Base-by-base conservation (phyloP, 2,888 invertebrate species). In the Cosmia trapezina region DNA sequence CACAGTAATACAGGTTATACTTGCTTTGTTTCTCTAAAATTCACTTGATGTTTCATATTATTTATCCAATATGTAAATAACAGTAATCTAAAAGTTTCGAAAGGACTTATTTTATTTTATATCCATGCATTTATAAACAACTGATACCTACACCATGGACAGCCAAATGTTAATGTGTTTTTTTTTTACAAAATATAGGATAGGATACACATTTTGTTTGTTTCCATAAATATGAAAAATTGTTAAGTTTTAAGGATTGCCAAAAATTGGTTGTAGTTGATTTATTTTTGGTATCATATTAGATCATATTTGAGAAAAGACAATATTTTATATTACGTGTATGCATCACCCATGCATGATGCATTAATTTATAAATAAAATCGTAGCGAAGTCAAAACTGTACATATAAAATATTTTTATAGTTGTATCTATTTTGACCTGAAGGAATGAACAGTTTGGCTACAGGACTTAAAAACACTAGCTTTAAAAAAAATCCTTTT, bases 11-110 rank as follows among this genome's bases (percentile, higher is more conserved):
- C 77, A 64, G 56, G 64, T 62, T 76, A 67, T 12, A 64, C 47
- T 53, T 33, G 59, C 60, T 80, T 60, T 53, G 28, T 60, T 70
- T 65, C 17, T 54, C 8, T 56, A 22, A 22, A 22, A 61, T 54
- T n/a, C 57, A 43, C 22, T 47, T 37, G 17, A 51, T 72, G 59
- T 71, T 54, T 65, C 8, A n/a, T 43, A 62, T 41, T 43, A 19
- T 49, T 57, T 37, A 63, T 57, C 41, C 28, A 51, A 2, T 78
- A 62, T 74, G 53, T 80, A 74, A 80, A 62, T 63, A 74, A 41
- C 28, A 41, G n/a, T 14, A 49, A 63, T 63, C 62, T 57, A 56
- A 78, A 53, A 14, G 19, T 77, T 73, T 54, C 2, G 22, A 61
- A 65, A 73, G 22, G 28, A 64, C 53, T 54, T 65, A 60, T 53